Evolutionary conservation across 2,113 vertebrate genomes (phyloP).

Genomic region (Chamaetylas fuelleborni): DNA sequence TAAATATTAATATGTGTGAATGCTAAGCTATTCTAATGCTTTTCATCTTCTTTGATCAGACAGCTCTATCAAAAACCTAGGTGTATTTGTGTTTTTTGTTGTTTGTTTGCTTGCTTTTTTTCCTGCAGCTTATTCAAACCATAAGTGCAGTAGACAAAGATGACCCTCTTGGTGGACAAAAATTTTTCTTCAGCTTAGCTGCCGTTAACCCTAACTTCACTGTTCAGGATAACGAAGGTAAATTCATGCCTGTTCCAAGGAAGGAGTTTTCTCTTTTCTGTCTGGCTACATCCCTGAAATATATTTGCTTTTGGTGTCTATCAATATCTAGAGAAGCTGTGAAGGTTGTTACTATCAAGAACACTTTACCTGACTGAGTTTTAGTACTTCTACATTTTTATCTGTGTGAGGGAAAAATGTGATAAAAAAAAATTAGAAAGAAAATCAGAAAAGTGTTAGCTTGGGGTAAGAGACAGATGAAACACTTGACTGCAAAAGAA

Average conservation of each 20-base stretch:
- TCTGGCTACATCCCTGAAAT: neutral
- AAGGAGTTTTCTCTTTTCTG: neutral
- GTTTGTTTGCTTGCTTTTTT: neutral
- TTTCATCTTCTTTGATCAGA: neutral
- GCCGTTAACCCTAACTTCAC: slow-evolving; percentile 96
- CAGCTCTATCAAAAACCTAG: neutral
- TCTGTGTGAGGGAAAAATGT: neutral
- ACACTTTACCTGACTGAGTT: neutral
- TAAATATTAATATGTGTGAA: neutral
- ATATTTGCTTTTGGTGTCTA: neutral
- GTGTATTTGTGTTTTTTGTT: neutral
- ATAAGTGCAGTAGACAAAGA: slow-evolving; percentile 97
- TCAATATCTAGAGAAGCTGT: neutral
- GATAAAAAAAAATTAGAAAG: neutral
- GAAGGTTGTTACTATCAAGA: neutral
- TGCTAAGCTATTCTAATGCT: neutral
- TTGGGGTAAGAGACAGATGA: neutral
- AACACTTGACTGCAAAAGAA: neutral
- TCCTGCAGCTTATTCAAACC: slow-evolving; percentile 92
- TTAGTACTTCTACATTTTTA: neutral
- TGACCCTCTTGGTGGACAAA: slow-evolving; percentile 93
- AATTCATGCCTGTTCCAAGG: neutral
- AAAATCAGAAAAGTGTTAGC: neutral
- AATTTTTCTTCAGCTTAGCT: slow-evolving; percentile 96
- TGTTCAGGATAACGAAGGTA: slow-evolving; percentile 95